Percentiles rank a stretch among this genome's conserved stretches.
Evolutionary conservation across 2,888 invertebrate species (phyloP).

Genomic region (Rhopalosiphum nymphaeae): DNA sequence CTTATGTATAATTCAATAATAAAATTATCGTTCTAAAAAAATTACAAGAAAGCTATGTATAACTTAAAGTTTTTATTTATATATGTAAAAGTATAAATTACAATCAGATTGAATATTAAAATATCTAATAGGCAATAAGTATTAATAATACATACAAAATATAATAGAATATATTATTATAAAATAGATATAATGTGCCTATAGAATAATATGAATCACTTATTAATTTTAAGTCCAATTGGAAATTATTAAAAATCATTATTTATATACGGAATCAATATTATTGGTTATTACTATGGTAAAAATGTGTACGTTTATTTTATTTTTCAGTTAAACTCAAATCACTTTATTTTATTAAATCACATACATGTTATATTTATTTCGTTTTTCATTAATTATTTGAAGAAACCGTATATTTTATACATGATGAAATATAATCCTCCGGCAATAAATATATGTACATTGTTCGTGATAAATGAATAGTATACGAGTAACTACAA

Average conservation of each 20-base stretch:
- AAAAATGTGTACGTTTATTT: background rate
- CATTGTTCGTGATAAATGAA: constrained; percentile 6
- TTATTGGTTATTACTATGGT: background rate
- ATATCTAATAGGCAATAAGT: background rate
- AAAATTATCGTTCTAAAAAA: background rate
- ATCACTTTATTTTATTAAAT: background rate
- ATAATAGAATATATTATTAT: background rate
- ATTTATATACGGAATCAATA: background rate
- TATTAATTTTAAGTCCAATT: background rate
- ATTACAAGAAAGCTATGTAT: background rate
- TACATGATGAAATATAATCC: background rate
- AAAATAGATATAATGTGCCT: background rate
- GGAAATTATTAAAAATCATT: background rate
- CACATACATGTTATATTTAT: background rate
- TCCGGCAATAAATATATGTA: background rate
- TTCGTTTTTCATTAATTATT: background rate
- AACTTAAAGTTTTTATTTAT: background rate
- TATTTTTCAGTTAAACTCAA: background rate
- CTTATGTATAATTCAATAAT: background rate
- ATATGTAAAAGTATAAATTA: background rate
- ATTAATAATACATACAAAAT: background rate
- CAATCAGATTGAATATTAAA: background rate
- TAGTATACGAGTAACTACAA: background rate
- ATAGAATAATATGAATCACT: background rate
- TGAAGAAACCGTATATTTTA: background rate